Evolutionary conservation across 2,113 vertebrate species (phyloP).

Genomic region (Reinhardtius hippoglossoides): DNA sequence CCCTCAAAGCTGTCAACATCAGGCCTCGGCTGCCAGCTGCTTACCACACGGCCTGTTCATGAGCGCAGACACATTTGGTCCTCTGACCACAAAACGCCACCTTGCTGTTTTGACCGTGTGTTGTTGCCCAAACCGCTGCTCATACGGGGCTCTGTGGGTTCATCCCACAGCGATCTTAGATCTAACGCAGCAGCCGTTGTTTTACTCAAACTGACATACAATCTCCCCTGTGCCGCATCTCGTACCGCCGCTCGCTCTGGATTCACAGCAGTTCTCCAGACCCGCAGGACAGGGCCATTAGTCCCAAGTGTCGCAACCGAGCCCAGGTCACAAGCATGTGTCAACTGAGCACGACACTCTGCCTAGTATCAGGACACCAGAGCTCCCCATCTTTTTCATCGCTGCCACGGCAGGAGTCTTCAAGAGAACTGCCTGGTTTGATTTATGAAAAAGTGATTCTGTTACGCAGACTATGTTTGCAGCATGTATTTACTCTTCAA

Average conservation of each 20-base stretch:
- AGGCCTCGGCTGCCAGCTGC: slow-evolving; percentile 59
- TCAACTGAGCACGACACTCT: slow-evolving; percentile 55
- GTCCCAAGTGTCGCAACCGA: slow-evolving; percentile 64
- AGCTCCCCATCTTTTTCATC: slow-evolving; percentile 60
- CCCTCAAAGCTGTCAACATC: slow-evolving; percentile 70
- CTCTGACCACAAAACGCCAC: slow-evolving; percentile 42
- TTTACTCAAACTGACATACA: slow-evolving; percentile 26
- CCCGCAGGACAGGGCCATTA: slow-evolving; percentile 46
- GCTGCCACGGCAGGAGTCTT: slow-evolving; percentile 51
- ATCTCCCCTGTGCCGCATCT: slow-evolving; percentile 30
- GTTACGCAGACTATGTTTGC: slow-evolving; percentile 75
- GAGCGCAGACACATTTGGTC: slow-evolving; percentile 47
- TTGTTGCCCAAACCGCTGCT: slow-evolving; percentile 46
- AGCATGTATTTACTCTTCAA: slow-evolving; percentile 75
- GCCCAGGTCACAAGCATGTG: slow-evolving; percentile 62
- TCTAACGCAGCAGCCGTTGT: slow-evolving; percentile 51
- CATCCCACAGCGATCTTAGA: slow-evolving; percentile 56
- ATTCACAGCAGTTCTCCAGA: slow-evolving; percentile 36
- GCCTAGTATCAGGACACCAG: slow-evolving; percentile 51
- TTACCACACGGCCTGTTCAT: slow-evolving; percentile 40
- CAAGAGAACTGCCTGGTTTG: slow-evolving; percentile 47
- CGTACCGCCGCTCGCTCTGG: slow-evolving; percentile 18
- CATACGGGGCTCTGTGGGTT: slow-evolving; percentile 36
- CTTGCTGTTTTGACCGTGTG: slow-evolving; percentile 47
- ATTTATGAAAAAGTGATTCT: slow-evolving; percentile 68